Evolutionary conservation across 2,797 vertebrate genomes (phyloP).

Genomic region (Gymnoscopelus microlampas): DNA sequence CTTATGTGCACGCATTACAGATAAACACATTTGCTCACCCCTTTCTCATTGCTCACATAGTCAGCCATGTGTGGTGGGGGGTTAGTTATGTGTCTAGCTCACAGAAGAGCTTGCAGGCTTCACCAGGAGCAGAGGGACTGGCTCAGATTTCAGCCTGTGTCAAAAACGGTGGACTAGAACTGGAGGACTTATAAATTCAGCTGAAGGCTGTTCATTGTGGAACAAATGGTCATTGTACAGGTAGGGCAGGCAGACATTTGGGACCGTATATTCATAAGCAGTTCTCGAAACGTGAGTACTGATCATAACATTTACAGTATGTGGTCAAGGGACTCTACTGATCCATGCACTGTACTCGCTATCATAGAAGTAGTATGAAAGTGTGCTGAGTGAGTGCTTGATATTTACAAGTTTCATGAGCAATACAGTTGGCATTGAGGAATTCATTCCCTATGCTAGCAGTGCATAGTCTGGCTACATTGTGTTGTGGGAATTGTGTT

Average conservation of each 20-base stretch:
- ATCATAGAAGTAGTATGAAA: neutral
- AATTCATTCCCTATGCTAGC: neutral
- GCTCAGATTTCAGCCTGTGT: slow-evolving; percentile 68
- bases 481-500: neutral
- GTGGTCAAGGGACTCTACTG: neutral
- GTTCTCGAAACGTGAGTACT: neutral
- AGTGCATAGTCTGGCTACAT: neutral
- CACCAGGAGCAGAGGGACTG: slow-evolving; percentile 35
- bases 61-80: slow-evolving; percentile 17
- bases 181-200: slow-evolving; percentile 54
- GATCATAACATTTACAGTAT: neutral
- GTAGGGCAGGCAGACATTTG: slow-evolving; percentile 9
- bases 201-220: slow-evolving; percentile 21
- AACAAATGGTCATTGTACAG: slow-evolving; percentile 30
- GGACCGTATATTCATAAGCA: neutral
- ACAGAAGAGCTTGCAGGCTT: slow-evolving; percentile 43
- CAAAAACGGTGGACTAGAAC: slow-evolving; percentile 58
- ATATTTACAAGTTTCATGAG: neutral
- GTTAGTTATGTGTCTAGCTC: slow-evolving; percentile 27
- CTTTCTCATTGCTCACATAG: neutral
- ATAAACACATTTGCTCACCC: slow-evolving; percentile 14
- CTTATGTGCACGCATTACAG: neutral
- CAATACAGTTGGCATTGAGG: neutral
- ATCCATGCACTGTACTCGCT: neutral
- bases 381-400: neutral